Percentiles rank a stretch among this genome's conserved stretches.
phyloP scores from a whole-genome alignment of 1,140 invertebrate genomes.

The Proctacanthus coquilletti region DNA sequence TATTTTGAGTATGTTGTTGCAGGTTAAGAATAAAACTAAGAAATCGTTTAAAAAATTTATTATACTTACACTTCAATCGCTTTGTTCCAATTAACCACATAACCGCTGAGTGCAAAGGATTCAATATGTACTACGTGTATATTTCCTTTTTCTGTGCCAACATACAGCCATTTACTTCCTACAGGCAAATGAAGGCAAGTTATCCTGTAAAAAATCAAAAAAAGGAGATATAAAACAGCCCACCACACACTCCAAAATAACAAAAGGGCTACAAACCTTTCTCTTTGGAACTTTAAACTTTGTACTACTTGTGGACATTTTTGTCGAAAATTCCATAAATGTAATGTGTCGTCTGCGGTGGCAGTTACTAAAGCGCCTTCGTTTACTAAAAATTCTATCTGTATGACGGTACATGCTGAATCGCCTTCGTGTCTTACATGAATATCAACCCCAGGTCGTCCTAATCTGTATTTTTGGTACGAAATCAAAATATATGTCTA shows the following conservation, averaged over 20 bases:
- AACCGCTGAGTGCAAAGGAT: constrained; percentile 88
- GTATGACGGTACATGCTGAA: constrained; percentile 59
- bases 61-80: constrained; percentile 96
- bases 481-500: no score
- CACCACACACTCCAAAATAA: not conserved
- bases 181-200: constrained; percentile 86
- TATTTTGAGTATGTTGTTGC: not conserved
- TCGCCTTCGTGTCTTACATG: constrained; percentile 72
- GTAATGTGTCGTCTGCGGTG: constrained; percentile 85
- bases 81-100: constrained; percentile 99
- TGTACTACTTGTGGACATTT: constrained; percentile 90
- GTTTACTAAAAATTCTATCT: constrained; percentile 88
- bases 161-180: constrained; percentile 96
- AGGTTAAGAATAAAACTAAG: constrained; percentile 6
- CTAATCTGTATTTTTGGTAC: constrained; percentile 50
- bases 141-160: constrained; percentile 95
- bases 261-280: constrained; percentile 53
- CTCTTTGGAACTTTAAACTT: constrained; percentile 90
- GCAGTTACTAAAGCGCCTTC: constrained; percentile 90
- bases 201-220: constrained; percentile 47
- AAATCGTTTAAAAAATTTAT: no score
- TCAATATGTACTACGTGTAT: constrained; percentile 95
- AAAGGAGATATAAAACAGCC: not conserved
- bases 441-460: constrained; percentile 86
- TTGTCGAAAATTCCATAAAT: constrained; percentile 95